Percentiles rank a stretch among this genome's conserved stretches.
These are phyloP conservation scores for Epinotia bilunana DNA, from an alignment of 2,888 invertebrate species.

Conservation along the genomic window DNA sequence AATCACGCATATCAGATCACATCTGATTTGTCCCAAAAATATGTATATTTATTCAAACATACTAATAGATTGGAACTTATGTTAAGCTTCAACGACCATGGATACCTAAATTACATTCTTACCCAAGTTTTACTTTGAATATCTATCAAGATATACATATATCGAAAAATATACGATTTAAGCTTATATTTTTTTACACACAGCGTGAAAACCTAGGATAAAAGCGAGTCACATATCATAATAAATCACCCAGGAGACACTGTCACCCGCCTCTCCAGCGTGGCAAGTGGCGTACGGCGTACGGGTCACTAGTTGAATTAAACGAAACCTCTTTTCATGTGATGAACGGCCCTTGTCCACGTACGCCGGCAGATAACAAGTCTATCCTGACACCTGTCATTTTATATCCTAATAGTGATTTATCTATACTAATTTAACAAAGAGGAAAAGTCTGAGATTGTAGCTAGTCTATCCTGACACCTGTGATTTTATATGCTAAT, in stretches of 20 bases:
- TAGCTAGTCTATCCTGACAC: not conserved
- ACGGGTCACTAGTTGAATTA: conserved; percentile 8
- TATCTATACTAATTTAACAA: not conserved
- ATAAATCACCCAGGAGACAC: conserved; percentile 15
- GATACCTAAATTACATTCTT: no score
- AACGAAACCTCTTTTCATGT: not conserved
- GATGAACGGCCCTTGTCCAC: conserved; percentile 12
- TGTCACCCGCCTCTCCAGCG: conserved; percentile 10
- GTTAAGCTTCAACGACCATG: no score
- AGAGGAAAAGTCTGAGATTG: no score
- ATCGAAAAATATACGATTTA: no score
- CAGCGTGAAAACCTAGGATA: not conserved
- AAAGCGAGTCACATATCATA: conserved; percentile 8
- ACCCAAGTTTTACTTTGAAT: no score
- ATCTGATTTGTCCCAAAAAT: not conserved
- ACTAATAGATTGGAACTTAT: no score
- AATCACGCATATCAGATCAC: not conserved
- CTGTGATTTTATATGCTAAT: not conserved
- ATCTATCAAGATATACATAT: no score
- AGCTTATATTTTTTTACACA: not conserved
- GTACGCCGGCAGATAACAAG: not conserved
- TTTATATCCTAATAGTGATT: not conserved
- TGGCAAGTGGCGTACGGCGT: conserved; percentile 3
- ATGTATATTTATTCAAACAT: not conserved
- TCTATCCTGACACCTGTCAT: not conserved